Conservation (phyloP, 2,797 vertebrate species). For the Ctenopoma kingsleyae region DNA sequence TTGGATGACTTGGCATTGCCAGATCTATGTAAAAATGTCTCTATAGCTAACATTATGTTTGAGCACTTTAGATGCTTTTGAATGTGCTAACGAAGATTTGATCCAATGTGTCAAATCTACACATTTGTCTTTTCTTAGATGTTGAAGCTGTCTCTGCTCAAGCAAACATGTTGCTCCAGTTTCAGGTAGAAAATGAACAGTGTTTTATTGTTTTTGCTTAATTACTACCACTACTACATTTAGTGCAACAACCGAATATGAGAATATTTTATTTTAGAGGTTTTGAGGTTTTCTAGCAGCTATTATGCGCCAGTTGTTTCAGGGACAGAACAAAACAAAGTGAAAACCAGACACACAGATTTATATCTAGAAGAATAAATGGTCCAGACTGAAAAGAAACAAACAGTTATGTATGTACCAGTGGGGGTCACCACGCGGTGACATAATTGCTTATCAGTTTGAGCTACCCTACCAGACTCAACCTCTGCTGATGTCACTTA, state of each 20-base stretch:
- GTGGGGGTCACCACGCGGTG: conserved; percentile 19
- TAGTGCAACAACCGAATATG: too few species aligned
- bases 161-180: too few species aligned
- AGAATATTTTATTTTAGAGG: background rate
- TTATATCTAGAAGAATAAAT: conserved; percentile 52
- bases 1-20: too few species aligned
- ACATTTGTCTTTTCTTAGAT: too few species aligned
- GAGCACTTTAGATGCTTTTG: too few species aligned
- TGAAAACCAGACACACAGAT: conserved; percentile 31
- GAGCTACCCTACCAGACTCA: conserved; percentile 12
- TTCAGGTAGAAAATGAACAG: too few species aligned
- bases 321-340: background rate
- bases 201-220: background rate
- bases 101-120: too few species aligned
- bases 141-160: too few species aligned
- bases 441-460: conserved; percentile 40
- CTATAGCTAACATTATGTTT: too few species aligned
- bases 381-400: conserved; percentile 32
- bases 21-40: too few species aligned
- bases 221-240: background rate
- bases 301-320: conserved; percentile 3
- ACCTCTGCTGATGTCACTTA: conserved; percentile 45
- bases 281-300: background rate
- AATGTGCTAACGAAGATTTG: too few species aligned
- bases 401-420: conserved; percentile 10